A percentile compares a stretch with the other conserved stretches of the same genome.
These are phyloP conservation scores for Patella depressa DNA, from an alignment of 2,888 invertebrate species.

Conservation along the genomic window DNA sequence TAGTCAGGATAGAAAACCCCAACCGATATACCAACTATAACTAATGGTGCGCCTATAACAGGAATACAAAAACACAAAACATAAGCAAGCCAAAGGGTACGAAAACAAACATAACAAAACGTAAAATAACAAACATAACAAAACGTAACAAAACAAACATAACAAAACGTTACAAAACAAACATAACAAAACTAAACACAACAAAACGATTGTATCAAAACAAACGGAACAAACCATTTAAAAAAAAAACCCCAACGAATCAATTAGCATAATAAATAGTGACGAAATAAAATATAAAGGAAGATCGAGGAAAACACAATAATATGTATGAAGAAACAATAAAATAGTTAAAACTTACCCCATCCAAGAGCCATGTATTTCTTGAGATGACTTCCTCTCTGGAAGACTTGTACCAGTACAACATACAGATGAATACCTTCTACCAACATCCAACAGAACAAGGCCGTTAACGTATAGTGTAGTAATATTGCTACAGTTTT, in stretches of 20 bases:
- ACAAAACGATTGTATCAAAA: too few species aligned
- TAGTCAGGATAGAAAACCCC: conserved; percentile 57
- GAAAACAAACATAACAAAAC: neutral
- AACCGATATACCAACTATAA: conserved; percentile 56
- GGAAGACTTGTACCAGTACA: conserved; percentile 62
- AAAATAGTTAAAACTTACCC: conserved; percentile 47
- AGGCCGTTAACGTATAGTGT: conserved; percentile 56
- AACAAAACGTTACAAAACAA: too few species aligned
- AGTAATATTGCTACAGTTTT: conserved; percentile 53
- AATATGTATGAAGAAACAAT: neutral
- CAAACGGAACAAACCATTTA: too few species aligned
- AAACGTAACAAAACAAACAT: too few species aligned
- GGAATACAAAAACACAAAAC: neutral
- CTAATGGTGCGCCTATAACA: conserved; percentile 53
- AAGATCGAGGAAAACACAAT: too few species aligned
- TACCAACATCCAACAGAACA: conserved; percentile 66
- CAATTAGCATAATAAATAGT: too few species aligned
- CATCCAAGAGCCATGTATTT: conserved; percentile 60
- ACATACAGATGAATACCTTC: conserved; percentile 64
- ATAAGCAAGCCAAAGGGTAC: neutral
- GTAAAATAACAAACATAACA: too few species aligned
- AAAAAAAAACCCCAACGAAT: too few species aligned
- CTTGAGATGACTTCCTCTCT: conserved; percentile 50
- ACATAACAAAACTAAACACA: too few species aligned
- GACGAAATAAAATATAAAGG: too few species aligned